phyloP scores from a whole-genome alignment of 30 jellyfish, hydroid and myxozoan species.

The Hydra vulgaris region DNA sequence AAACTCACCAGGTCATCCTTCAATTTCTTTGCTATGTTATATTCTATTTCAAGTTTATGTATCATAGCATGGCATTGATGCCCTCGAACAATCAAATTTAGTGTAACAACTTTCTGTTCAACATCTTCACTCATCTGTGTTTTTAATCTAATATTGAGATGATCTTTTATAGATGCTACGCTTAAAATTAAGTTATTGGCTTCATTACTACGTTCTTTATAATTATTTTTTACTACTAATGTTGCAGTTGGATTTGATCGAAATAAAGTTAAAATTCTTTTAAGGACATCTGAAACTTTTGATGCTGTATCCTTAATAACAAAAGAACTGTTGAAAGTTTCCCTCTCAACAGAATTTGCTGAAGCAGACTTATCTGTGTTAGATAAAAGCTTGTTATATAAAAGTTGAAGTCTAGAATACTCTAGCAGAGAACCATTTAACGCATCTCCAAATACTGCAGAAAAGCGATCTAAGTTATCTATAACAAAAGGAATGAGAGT shows the following conservation, averaged over 20 bases:
- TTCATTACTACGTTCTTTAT: slow-evolving; percentile 72
- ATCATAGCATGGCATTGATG: slow-evolving; percentile 48
- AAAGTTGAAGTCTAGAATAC: slow-evolving; percentile 39
- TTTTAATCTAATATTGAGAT: slow-evolving; percentile 42
- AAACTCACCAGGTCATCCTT: slow-evolving; percentile 55
- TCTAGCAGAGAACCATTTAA: slow-evolving; percentile 28
- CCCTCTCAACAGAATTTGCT: background rate
- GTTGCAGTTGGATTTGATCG: slow-evolving; percentile 69
- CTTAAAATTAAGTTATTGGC: slow-evolving; percentile 53
- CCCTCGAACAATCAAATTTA: slow-evolving; percentile 39
- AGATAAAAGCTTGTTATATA: slow-evolving; percentile 2
- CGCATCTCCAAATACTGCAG: slow-evolving; percentile 52
- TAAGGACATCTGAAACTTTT: slow-evolving; percentile 13
- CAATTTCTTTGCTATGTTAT: slow-evolving; percentile 34
- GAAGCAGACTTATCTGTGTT: background rate
- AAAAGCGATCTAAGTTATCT: slow-evolving; percentile 60
- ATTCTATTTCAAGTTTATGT: slow-evolving; percentile 38
- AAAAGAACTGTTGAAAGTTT: background rate
- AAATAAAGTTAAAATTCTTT: slow-evolving; percentile 44
- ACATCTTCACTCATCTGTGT: slow-evolving; percentile 77
- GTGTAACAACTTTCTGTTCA: slow-evolving; percentile 45
- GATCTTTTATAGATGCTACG: slow-evolving; percentile 37
- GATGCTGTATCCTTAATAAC: background rate
- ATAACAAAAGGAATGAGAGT: slow-evolving; percentile 67
- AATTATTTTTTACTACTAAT: slow-evolving; percentile 44